Percentiles rank a stretch among this genome's conserved stretches.
Evolutionary conservation across 2,113 vertebrate genomes (phyloP).

Genomic region (Indicator indicator): DNA sequence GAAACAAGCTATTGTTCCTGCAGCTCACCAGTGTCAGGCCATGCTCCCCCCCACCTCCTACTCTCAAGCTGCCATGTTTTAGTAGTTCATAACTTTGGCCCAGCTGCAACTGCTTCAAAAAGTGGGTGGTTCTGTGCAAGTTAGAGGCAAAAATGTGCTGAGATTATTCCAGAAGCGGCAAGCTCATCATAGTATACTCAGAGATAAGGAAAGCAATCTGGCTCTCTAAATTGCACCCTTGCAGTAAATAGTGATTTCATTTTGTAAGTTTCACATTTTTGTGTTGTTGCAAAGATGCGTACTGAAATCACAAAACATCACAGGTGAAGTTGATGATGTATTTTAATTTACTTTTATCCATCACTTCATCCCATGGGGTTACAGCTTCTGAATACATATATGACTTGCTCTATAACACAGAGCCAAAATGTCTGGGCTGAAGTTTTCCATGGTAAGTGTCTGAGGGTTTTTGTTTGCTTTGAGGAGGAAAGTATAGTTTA

Average conservation of each 20-base stretch:
- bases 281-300: neutral
- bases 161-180: slow-evolving; percentile 20
- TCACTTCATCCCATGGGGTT: neutral
- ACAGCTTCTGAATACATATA: neutral
- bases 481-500: neutral
- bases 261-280: neutral
- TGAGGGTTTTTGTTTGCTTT: neutral
- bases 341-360: neutral
- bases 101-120: slow-evolving; percentile 46
- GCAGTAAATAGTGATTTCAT: neutral
- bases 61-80: slow-evolving; percentile 5
- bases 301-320: neutral
- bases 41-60: neutral
- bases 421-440: neutral
- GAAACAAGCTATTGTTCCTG: slow-evolving; percentile 54
- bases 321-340: neutral
- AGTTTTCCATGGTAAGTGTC: neutral
- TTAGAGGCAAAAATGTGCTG: neutral
- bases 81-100: slow-evolving; percentile 27
- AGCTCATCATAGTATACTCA: neutral
- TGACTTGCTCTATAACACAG: neutral
- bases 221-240: neutral
- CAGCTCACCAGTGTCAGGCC: slow-evolving; percentile 36
- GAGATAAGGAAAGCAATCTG: neutral
- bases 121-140: slow-evolving; percentile 23